These are phyloP conservation scores for Ahaetulla prasina DNA, from an alignment of 2,113 vertebrate species.

Conservation along the genomic window DNA sequence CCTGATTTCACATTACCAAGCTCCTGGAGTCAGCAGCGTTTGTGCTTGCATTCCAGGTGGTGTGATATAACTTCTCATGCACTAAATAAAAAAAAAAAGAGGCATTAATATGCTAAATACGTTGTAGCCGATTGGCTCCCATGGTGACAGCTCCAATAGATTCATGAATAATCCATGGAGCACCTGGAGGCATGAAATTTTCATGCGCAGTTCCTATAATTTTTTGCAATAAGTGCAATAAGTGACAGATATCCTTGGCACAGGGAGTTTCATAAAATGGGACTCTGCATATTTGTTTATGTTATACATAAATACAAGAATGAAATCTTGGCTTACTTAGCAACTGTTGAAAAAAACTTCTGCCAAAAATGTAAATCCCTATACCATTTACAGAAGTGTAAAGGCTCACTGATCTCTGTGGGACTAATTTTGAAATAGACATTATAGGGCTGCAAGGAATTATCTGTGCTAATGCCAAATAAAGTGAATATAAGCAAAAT, in stretches of 20 bases:
- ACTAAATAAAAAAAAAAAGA: slow-evolving; percentile 61
- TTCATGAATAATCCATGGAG: slow-evolving; percentile 76
- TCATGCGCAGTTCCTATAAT: slow-evolving; percentile 63
- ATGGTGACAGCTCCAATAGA: slow-evolving; percentile 65
- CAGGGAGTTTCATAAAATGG: slow-evolving; percentile 44
- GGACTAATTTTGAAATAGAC: background rate
- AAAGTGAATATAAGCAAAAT: background rate
- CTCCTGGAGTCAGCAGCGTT: slow-evolving; percentile 48
- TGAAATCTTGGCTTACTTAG: slow-evolving; percentile 34
- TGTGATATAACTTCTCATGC: slow-evolving; percentile 49
- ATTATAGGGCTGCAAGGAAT: background rate
- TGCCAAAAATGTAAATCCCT: background rate
- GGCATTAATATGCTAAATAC: slow-evolving; percentile 76
- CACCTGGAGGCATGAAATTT: slow-evolving; percentile 75
- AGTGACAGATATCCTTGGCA: slow-evolving; percentile 58
- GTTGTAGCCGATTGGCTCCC: slow-evolving; percentile 69
- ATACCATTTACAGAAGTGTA: background rate
- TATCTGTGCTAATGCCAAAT: background rate
- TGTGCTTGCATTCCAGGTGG: slow-evolving; percentile 66
- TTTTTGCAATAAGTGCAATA: slow-evolving; percentile 55
- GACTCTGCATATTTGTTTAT: background rate
- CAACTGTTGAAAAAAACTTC: slow-evolving; percentile 28
- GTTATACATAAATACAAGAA: slow-evolving; percentile 36
- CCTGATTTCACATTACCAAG: slow-evolving; percentile 54
- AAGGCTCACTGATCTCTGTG: background rate